These are phyloP conservation scores for Peromyscus eremicus DNA, from an alignment of 2,797 vertebrate species.

Conservation along the genomic window DNA sequence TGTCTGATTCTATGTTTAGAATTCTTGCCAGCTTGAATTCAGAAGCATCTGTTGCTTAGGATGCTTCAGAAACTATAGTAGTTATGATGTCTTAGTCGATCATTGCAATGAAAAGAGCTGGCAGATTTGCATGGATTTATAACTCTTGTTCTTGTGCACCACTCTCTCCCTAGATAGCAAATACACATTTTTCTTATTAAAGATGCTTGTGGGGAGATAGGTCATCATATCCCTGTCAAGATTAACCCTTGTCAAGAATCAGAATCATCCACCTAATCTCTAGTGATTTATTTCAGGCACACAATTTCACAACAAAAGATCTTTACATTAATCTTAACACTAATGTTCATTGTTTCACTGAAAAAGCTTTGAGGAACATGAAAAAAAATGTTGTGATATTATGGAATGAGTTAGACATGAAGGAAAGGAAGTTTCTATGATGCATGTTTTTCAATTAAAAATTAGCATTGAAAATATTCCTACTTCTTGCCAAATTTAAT, in stretches of 20 bases:
- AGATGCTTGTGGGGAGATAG: conserved; percentile 75
- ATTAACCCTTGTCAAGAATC: conserved; percentile 68
- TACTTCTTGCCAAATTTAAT: conserved; percentile 69
- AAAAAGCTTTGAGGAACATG: conserved; percentile 73
- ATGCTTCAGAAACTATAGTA: conserved; percentile 1
- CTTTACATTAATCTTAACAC: conserved; percentile 73
- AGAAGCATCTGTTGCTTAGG: background rate
- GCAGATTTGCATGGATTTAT: conserved; percentile 72
- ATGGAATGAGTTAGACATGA: conserved; percentile 73
- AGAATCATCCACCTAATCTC: conserved; percentile 81
- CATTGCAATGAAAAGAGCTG: conserved; percentile 32
- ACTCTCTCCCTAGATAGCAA: conserved; percentile 69
- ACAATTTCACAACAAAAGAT: conserved; percentile 78
- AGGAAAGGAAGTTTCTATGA: conserved; percentile 63
- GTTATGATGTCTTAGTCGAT: conserved; percentile 43
- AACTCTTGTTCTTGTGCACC: conserved; percentile 77
- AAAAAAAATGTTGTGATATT: conserved; percentile 64
- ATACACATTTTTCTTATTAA: conserved; percentile 85
- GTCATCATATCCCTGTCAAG: conserved; percentile 80
- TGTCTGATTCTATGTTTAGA: background rate
- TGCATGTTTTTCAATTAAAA: conserved; percentile 43
- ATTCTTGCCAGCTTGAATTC: background rate
- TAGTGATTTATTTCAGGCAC: conserved; percentile 79
- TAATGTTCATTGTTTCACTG: conserved; percentile 66
- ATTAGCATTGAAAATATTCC: conserved; percentile 53